Percentiles rank a stretch among this genome's conserved stretches.
phyloP scores from a whole-genome alignment of 2,888 invertebrate species.

The Cantharis flavilabris region DNA sequence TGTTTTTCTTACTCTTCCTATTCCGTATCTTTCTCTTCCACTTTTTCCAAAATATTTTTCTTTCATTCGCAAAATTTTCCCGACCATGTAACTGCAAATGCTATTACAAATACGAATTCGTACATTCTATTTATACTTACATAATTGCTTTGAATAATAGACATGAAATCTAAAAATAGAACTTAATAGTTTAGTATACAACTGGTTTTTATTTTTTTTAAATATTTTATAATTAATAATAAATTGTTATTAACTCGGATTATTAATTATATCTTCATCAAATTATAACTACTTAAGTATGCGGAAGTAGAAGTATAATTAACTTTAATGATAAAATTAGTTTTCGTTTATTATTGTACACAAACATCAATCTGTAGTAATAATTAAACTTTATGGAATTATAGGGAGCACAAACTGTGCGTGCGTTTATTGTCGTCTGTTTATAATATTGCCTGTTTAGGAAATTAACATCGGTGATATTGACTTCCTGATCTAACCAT shows the following conservation, averaged over 20 bases:
- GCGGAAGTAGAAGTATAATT: not conserved
- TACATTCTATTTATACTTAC: not conserved
- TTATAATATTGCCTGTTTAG: conserved; percentile 16
- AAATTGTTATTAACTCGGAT: not conserved
- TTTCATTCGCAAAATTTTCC: no score
- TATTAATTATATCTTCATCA: not conserved
- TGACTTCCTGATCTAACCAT: conserved; percentile 12
- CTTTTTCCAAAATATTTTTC: no score
- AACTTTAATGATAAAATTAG: not conserved
- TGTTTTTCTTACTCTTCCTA: no score
- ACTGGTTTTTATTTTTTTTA: not conserved
- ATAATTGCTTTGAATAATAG: not conserved
- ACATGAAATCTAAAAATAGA: not conserved
- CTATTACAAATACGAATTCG: not conserved
- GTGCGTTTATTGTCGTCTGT: conserved; percentile 20
- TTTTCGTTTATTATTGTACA: not conserved
- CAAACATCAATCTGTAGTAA: not conserved
- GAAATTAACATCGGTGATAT: conserved; percentile 21
- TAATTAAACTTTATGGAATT: not conserved
- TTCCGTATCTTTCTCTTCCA: not conserved
- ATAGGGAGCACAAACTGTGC: conserved; percentile 10
- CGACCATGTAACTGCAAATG: not conserved
- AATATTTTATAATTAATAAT: not conserved
- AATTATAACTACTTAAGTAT: not conserved
- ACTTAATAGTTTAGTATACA: not conserved